phyloP scores from a whole-genome alignment of 2,113 vertebrate genomes.

The Regulus satrapa region DNA sequence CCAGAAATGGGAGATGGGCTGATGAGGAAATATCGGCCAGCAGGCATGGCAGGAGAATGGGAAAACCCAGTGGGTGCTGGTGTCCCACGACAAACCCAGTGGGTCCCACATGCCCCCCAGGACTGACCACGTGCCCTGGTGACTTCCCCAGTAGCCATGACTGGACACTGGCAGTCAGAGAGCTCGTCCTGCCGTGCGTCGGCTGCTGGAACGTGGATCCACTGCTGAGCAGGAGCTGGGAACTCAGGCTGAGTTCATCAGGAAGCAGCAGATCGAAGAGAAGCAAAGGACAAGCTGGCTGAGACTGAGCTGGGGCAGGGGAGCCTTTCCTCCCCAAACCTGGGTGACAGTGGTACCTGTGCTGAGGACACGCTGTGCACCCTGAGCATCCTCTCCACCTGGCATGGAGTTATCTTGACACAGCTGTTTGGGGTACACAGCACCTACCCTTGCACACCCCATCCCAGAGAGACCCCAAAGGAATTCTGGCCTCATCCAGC shows the following conservation, averaged over 20 bases:
- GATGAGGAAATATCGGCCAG: no score
- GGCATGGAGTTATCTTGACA: not conserved
- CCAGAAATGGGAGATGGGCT: no score
- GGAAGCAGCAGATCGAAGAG: not conserved
- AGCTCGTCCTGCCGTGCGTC: not conserved
- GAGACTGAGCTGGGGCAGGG: not conserved
- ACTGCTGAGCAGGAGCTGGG: not conserved
- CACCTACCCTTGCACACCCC: not conserved
- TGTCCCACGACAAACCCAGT: not conserved
- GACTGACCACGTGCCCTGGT: not conserved
- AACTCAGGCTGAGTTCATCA: not conserved
- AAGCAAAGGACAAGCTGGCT: not conserved
- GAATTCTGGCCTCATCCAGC: no score
- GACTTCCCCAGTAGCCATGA: rapidly evolving
- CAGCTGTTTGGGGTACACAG: not conserved
- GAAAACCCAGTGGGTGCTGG: not conserved
- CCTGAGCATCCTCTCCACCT: not conserved
- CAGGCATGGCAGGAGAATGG: not conserved
- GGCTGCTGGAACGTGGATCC: not conserved
- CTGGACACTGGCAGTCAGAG: not conserved
- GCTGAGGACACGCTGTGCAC: rapidly evolving
- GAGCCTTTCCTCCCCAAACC: not conserved
- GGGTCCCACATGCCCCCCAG: not conserved
- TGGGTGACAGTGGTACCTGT: not conserved
- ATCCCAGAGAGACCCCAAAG: not conserved